A percentile compares a stretch with the other conserved stretches of the same genome.
These are phyloP conservation scores for Phataginus tetradactyla DNA, from an alignment of 2,797 vertebrate species.

Conservation along the genomic window DNA sequence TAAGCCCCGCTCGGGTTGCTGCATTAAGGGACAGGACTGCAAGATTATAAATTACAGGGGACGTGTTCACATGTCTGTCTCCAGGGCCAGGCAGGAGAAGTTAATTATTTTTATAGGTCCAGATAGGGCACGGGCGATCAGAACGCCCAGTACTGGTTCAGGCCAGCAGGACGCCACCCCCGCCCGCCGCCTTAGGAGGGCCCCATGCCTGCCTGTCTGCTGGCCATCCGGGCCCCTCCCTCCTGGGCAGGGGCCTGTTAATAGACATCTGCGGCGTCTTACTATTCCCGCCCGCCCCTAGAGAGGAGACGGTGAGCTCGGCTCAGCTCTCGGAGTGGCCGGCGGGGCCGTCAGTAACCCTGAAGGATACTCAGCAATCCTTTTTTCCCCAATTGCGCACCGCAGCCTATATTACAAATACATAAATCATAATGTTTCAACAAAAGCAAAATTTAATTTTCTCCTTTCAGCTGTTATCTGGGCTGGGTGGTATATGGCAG, in stretches of 20 bases:
- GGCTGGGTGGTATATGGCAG: constrained; percentile 92
- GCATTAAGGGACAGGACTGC: constrained; percentile 80
- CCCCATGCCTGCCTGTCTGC: rapidly evolving
- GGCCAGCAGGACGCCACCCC: background rate
- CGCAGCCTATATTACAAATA: constrained; percentile 94
- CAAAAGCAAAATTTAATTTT: constrained; percentile 99
- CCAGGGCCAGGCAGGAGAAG: constrained; percentile 85
- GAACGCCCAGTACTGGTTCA: constrained; percentile 74
- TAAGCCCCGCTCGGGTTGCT: constrained; percentile 84
- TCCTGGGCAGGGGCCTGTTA: constrained; percentile 66
- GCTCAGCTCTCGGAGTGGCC: constrained; percentile 84
- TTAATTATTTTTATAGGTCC: constrained; percentile 88
- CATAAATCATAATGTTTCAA: constrained; percentile 99
- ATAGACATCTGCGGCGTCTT: constrained; percentile 78
- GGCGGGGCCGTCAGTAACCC: constrained; percentile 85
- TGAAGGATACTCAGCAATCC: constrained; percentile 86
- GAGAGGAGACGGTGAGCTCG: constrained; percentile 63
- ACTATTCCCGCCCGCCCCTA: constrained; percentile 78
- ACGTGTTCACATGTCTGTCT: constrained; percentile 81
- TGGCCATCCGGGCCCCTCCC: background rate
- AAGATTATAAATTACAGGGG: constrained; percentile 86
- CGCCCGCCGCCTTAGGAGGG: rapidly evolving
- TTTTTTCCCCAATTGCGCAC: constrained; percentile 88
- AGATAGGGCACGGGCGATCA: constrained; percentile 81
- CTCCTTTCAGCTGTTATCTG: constrained; percentile 97